Base-by-base conservation (phyloP, 2,888 invertebrate species). In the Odontomyia ornata region DNA sequence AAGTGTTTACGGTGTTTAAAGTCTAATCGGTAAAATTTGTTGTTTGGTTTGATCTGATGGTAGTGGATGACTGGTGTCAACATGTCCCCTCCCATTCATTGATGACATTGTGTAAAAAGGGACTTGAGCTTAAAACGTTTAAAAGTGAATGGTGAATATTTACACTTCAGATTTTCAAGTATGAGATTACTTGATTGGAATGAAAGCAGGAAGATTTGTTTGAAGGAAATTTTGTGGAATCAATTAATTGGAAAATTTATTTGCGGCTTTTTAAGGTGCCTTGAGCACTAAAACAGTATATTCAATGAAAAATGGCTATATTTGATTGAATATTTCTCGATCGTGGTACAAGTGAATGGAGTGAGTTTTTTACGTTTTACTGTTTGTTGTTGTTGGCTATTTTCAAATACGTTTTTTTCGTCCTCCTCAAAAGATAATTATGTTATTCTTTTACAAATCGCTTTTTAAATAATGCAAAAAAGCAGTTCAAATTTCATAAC, bases 1-100 rank as follows among this genome's bases (percentile, higher is more conserved):
- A 57, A 57, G 57, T 36, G 57, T 73, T 73, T 73, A 73, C 57
- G 73, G 73, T 73, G 57, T 73, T 73, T 73, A 73, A 73, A 73
- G 36, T 73, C 73, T 57, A 73, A 73, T 73, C 73, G 18, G 43
- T 60, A 30, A 27, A 69, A 21, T 46, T n/a, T n/a, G n/a, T n/a
- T 25, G 69, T 47, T 46, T 73, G 43, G 30, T 27, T 52, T 18
- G 52, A 52, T 18, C 18, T 18, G 18, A 52, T 52, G 52, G 15
- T 18, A 5, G 15, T 60, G 21, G 60, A 11, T 60, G 60, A 69
- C 30, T 57, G 73, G 57, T 73, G 73, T 73, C 57, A 73, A 73
- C 36, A 73, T 57, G 15, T 69, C 56, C 52, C 5, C 47, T 69
- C 23, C 18, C 56, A 7, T 60, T 60, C 15, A 0, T 23, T 60